These are phyloP conservation scores for Liolophura sinensis DNA, from an alignment of 1,140 invertebrate species.

Conservation along the genomic window DNA sequence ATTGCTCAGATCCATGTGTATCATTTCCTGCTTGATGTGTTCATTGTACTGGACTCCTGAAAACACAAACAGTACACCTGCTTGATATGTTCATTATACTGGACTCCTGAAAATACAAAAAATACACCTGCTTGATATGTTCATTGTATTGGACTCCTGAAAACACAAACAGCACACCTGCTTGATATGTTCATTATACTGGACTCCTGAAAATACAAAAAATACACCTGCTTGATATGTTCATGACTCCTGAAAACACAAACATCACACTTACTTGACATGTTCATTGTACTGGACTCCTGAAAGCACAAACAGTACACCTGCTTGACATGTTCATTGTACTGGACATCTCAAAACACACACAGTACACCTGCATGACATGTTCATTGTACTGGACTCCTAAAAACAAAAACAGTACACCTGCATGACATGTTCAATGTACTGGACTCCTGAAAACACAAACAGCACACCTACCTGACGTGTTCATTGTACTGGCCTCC, in stretches of 20 bases:
- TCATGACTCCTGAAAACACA: no score
- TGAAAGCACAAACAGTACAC: no score
- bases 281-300: not conserved
- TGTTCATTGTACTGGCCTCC: not conserved
- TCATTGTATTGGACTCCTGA: constrained; percentile 38
- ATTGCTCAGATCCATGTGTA: constrained; percentile 42
- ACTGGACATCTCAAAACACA: no score
- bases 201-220: constrained; percentile 38
- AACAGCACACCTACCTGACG: no score
- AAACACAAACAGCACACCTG: constrained; percentile 19
- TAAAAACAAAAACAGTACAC: no score
- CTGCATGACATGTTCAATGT: no score
- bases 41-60: constrained; percentile 47
- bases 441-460: not conserved
- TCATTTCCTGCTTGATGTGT: constrained; percentile 47
- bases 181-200: constrained; percentile 21
- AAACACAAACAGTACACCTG: constrained; percentile 15
- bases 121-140: constrained; percentile 2
- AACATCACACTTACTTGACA: constrained; percentile 19
- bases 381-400: no score
- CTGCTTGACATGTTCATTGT: no score
- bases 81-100: constrained; percentile 47
- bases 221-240: constrained; percentile 1
- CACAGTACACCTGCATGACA: no score
- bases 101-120: constrained; percentile 38